phyloP scores from a whole-genome alignment of 92 coral and sea anemone species.

The Phymanthus crucifer region DNA sequence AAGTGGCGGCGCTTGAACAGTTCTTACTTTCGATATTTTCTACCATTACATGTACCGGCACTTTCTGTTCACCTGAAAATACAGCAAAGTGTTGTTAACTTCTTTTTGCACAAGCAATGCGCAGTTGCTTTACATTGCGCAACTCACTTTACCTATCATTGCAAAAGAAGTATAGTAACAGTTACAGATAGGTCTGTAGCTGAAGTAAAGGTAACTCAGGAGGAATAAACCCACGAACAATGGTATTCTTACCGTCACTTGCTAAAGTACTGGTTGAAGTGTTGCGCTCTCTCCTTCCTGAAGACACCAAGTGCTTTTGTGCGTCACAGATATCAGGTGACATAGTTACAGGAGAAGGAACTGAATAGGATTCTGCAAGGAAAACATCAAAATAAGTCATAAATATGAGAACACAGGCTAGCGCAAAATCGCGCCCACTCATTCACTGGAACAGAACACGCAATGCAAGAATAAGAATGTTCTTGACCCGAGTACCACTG shows the following conservation, averaged over 20 bases:
- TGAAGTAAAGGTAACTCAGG: neutral
- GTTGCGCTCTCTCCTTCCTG: neutral
- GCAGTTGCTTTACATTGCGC: neutral
- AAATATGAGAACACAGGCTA: neutral
- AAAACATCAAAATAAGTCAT: neutral
- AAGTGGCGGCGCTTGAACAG: neutral
- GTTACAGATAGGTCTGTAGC: neutral
- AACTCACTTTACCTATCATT: too few species aligned
- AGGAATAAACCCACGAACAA: too few species aligned
- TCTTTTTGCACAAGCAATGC: neutral
- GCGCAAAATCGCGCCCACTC: too few species aligned
- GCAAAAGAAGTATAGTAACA: too few species aligned
- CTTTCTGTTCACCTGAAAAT: constrained; percentile 44
- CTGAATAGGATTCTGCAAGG: neutral
- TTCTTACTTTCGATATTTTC: constrained; percentile 9
- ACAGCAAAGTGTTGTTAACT: neutral
- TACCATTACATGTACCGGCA: constrained; percentile 21
- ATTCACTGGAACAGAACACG: neutral
- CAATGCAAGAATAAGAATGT: too few species aligned
- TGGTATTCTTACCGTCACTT: constrained; percentile 24
- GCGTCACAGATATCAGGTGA: neutral
- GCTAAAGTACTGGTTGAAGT: constrained; percentile 10
- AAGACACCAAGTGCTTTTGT: neutral
- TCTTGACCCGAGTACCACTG: too few species aligned
- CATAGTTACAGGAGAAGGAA: neutral